Evolutionary conservation across 2,113 vertebrate species (phyloP).

Genomic region (Ictalurus furcatus): DNA sequence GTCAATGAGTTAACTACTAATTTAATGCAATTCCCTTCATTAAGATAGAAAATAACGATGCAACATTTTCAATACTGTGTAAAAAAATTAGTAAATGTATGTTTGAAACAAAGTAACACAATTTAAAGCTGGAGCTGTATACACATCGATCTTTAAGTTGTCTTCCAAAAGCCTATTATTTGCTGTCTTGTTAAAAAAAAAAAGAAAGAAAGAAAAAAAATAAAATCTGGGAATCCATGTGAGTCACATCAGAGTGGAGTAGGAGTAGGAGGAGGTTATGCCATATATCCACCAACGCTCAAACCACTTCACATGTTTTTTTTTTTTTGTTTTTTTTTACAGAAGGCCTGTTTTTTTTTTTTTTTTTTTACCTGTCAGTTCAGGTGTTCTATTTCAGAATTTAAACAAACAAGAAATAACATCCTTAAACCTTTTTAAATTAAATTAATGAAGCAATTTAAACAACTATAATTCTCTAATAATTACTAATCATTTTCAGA

Average conservation of each 20-base stretch:
- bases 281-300: background rate
- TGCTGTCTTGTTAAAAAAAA: background rate
- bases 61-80: background rate
- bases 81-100: background rate
- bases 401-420: background rate
- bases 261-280: background rate
- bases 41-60: background rate
- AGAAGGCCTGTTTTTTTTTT: background rate
- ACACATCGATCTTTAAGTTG: background rate
- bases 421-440: too few species aligned
- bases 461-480: background rate
- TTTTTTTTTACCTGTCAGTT: background rate
- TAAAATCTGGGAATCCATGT: background rate
- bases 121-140: background rate
- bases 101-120: background rate
- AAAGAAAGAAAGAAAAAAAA: background rate
- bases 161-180: background rate
- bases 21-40: background rate
- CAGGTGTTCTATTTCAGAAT: background rate
- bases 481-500: background rate
- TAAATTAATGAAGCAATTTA: background rate
- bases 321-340: background rate
- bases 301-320: background rate
- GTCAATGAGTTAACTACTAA: background rate
- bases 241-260: background rate